Conservation (phyloP, 2,797 vertebrate genomes). For the Intellagama lesueurii region DNA sequence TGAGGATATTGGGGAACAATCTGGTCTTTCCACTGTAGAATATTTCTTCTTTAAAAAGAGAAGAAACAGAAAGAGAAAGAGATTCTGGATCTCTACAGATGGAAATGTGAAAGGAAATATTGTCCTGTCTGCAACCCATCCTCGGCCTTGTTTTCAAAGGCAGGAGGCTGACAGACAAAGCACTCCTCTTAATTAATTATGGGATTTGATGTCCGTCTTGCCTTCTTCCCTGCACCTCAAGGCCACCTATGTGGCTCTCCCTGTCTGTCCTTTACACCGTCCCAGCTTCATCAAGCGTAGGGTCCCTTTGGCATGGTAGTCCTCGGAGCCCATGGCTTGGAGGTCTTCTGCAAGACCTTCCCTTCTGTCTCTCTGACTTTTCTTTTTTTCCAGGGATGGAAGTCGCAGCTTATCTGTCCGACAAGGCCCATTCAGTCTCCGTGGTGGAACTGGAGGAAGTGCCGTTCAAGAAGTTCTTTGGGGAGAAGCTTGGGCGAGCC, state of each 20-base stretch:
- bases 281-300: background rate
- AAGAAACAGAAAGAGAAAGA: too few species aligned
- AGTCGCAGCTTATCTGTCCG: conserved; percentile 92
- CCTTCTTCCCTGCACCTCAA: background rate
- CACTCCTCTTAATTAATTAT: too few species aligned
- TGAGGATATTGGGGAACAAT: too few species aligned
- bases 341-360: background rate
- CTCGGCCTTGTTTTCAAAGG: too few species aligned
- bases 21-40: background rate
- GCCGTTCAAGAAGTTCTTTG: conserved; percentile 92
- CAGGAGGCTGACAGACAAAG: too few species aligned
- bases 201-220: too few species aligned
- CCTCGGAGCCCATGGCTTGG: background rate
- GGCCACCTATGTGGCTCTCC: background rate
- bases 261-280: too few species aligned
- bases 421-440: conserved; percentile 97
- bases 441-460: conserved; percentile 92
- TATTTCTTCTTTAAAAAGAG: background rate
- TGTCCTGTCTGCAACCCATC: background rate
- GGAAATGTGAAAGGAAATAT: background rate
- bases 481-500: conserved; percentile 92
- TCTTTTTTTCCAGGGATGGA: conserved; percentile 89
- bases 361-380: background rate
- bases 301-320: background rate
- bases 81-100: background rate